Percentiles rank a stretch among this genome's conserved stretches.
phyloP scores from a whole-genome alignment of 2,113 vertebrate species.

The Tenrec ecaudatus region DNA sequence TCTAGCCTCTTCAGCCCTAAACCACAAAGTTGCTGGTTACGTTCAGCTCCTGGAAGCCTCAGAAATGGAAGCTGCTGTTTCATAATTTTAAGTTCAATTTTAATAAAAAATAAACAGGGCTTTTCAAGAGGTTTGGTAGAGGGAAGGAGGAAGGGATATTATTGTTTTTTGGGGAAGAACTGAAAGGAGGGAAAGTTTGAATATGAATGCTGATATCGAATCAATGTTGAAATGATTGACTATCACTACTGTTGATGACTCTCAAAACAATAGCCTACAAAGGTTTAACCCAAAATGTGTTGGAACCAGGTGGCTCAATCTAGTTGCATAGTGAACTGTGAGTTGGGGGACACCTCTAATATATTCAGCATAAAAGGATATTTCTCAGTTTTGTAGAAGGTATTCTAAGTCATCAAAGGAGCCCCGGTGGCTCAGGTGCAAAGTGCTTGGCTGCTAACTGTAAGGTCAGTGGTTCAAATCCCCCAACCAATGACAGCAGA shows the following conservation, averaged over 20 bases:
- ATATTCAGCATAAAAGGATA: not conserved
- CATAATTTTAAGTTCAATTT: constrained; percentile 47
- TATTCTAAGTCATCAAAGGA: constrained; percentile 37
- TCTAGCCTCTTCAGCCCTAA: not conserved
- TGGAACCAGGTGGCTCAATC: not conserved
- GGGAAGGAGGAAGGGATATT: not conserved
- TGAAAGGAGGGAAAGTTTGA: not conserved
- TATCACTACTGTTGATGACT: not conserved
- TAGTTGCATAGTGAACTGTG: constrained; percentile 32
- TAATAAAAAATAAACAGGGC: not conserved
- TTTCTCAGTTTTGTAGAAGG: constrained; percentile 49
- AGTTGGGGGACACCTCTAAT: constrained; percentile 43
- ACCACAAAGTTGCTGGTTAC: not conserved
- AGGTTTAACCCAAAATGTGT: constrained; percentile 45
- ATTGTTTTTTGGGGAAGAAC: constrained; percentile 49
- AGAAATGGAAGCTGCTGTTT: constrained; percentile 20
- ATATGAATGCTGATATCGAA: not conserved
- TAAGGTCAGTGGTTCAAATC: not conserved
- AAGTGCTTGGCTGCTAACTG: not conserved
- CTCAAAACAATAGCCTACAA: constrained; percentile 31
- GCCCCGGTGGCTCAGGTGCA: not conserved
- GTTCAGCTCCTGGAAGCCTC: constrained; percentile 44
- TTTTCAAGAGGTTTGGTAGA: constrained; percentile 9
- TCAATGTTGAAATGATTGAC: not conserved
- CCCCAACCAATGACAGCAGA: constrained; percentile 18